Evolutionary conservation across 2,888 invertebrate genomes (phyloP).

Genomic region (Perithous albicinctus): DNA sequence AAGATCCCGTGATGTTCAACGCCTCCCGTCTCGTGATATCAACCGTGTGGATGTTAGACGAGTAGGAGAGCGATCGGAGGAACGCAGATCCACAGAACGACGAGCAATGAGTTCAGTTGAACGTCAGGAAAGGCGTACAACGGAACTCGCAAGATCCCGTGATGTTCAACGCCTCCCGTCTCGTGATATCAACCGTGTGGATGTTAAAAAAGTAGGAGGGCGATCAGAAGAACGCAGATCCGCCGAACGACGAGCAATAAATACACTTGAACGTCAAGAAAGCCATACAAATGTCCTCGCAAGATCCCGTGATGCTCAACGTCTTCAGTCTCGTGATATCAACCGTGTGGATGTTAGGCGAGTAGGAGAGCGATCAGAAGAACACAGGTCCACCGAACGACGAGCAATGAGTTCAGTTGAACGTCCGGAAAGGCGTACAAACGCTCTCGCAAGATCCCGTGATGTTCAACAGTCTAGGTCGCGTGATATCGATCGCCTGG

Average conservation of each 20-base stretch:
- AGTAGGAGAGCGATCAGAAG: constrained; percentile 2
- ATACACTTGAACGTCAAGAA: constrained; percentile 18
- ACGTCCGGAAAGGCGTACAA: constrained; percentile 23
- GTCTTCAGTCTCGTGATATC: neutral
- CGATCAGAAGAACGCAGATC: constrained; percentile 46
- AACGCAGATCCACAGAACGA: constrained; percentile 35
- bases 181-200: neutral
- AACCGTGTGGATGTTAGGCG: neutral
- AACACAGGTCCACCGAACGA: constrained; percentile 15
- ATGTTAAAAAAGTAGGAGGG: neutral
- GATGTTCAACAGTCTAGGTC: neutral
- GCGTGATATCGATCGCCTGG: constrained; percentile 6
- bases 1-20: constrained; percentile 9
- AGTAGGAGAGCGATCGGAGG: constrained; percentile 3
- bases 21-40: neutral
- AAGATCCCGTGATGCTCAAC: too few species aligned
- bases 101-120: neutral
- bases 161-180: neutral
- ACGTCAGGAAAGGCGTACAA: constrained; percentile 19
- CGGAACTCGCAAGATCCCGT: constrained; percentile 4
- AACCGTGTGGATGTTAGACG: neutral
- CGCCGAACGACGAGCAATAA: too few species aligned
- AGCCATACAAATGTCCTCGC: constrained; percentile 11
- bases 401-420: constrained; percentile 16
- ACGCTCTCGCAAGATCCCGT: neutral